Base-by-base conservation (phyloP, 2,113 vertebrate genomes). In the Pelecanoides urinatrix region DNA sequence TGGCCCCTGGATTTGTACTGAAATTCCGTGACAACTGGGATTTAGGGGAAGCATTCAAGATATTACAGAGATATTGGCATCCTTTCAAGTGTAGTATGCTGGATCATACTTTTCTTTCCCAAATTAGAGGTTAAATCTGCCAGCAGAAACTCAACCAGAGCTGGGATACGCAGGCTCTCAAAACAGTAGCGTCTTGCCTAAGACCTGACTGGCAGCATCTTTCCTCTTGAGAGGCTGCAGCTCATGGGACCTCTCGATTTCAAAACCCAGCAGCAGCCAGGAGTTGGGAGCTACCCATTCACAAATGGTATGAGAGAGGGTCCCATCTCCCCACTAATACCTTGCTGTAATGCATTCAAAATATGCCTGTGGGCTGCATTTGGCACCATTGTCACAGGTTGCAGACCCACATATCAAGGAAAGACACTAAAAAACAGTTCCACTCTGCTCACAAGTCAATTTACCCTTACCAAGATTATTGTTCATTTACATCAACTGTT, bases 61-160 rank as follows among this genome's bases (percentile, higher is more conserved):
- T 81, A 92, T 38, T 82, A 90, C 40, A 87, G 30, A 56, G 47
- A 82, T 59, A 87, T 0, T 72, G 58, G 49, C 34, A 72, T 45
- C 15, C 40, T 79, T 94, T 85, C 53, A 82, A 49, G 29, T 72
- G 44, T 5, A 59, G 68, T 75, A 61, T 18, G 30, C 49, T 30
- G 25, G 66, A 94, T 73, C 44, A 53, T 34, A 44, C 30, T 75
- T 87, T 88, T 74, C 62, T 66, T 85, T 88, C 36, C 58, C 61
- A 89, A 89, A 85, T 78, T 56, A 75, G 68, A 87, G n/a, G 61
- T 95, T 72, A 95, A 87, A 94, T 68, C 53, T 88, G 58, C 16
- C 84, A 72, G 70, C 12, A 96, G 70, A 82, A 91, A 75, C 40
- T 78, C 83, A 86, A n/a, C 11, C 2, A 6, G 58, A 71, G 36